phyloP scores from a whole-genome alignment of 2,113 vertebrate genomes.

The Passerina amoena region DNA sequence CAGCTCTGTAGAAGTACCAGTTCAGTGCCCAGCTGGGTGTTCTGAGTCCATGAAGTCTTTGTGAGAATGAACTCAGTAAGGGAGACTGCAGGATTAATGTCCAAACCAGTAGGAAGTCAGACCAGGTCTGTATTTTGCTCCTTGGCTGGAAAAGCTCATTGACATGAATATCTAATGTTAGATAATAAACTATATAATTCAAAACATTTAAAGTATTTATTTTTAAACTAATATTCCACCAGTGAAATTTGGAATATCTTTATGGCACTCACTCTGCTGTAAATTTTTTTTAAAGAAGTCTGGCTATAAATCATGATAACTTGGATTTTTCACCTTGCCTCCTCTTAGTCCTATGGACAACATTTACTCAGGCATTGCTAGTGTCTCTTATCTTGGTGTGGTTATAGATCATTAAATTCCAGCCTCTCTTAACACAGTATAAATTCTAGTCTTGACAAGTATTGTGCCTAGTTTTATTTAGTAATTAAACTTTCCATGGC shows the following conservation, averaged over 20 bases:
- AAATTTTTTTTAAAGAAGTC: neutral
- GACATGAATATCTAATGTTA: neutral
- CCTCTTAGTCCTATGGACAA: neutral
- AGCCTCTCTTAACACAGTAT: neutral
- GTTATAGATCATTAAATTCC: neutral
- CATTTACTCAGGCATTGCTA: neutral
- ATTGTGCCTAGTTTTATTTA: neutral
- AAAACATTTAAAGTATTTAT: neutral
- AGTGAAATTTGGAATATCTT: neutral
- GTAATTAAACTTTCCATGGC: neutral
- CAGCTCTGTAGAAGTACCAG: neutral
- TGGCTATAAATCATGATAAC: neutral
- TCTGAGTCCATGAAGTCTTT: neutral
- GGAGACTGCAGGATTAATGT: neutral
- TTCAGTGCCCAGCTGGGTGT: rapidly evolving
- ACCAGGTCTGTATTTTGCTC: neutral
- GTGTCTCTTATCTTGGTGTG: neutral
- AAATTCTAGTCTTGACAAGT: neutral
- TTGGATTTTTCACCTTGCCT: neutral
- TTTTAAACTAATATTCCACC: neutral
- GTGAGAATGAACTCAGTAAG: neutral
- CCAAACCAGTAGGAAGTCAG: neutral
- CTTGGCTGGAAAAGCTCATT: neutral
- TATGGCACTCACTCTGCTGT: neutral
- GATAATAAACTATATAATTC: neutral